These are phyloP conservation scores for Spongilla lacustris DNA, from an alignment of 37 sponge, comb jelly and placozoan genomes.

Conservation along the genomic window DNA sequence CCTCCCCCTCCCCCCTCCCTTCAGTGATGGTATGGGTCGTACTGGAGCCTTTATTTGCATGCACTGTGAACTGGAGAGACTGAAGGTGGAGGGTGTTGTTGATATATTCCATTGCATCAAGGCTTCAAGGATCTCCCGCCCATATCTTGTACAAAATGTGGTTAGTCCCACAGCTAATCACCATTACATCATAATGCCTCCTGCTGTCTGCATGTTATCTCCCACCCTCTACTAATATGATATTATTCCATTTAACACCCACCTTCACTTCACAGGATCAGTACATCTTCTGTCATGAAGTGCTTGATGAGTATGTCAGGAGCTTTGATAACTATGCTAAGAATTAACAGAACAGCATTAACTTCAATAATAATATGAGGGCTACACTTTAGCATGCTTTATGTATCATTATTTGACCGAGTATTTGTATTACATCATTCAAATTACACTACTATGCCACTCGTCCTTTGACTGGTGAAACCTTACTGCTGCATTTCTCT, in stretches of 20 bases:
- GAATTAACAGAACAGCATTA: background rate
- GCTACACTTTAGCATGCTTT: no score
- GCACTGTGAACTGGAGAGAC: conserved; percentile 53
- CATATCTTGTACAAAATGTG: conserved; percentile 38
- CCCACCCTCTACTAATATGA: no score
- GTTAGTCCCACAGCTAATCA: conserved; percentile 33
- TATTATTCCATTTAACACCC: no score
- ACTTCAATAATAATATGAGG: no score
- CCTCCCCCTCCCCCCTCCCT: background rate
- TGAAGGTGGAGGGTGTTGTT: conserved; percentile 68
- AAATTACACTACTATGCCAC: no score
- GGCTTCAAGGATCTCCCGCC: conserved; percentile 43
- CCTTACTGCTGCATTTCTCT: no score
- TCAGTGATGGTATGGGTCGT: conserved; percentile 40
- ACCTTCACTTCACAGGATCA: conserved; percentile 38
- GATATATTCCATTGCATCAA: conserved; percentile 72
- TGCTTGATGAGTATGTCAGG: conserved; percentile 43
- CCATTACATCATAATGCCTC: no score
- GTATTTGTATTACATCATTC: no score
- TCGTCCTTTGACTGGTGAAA: no score
- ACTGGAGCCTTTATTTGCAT: conserved; percentile 28
- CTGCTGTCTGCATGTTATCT: no score
- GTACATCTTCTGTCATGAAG: conserved; percentile 55
- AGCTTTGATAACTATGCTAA: conserved; percentile 35
- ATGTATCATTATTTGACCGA: no score